Conservation (phyloP, 2,113 vertebrate species). For the Cyanoliseus patagonus region DNA sequence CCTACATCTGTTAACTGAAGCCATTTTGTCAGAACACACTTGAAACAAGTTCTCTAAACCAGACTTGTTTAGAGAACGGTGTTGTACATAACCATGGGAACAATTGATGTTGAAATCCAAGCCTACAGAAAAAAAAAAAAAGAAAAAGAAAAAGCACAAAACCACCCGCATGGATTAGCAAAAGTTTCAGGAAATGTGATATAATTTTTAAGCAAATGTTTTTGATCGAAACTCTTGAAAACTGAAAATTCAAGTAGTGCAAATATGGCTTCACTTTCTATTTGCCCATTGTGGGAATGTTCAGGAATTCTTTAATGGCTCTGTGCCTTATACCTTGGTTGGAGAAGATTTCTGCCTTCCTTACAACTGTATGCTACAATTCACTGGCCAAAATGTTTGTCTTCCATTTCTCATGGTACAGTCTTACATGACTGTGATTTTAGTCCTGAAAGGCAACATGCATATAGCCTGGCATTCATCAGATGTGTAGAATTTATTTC, state of each 20-base stretch:
- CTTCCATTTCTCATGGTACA: neutral
- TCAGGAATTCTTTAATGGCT: neutral
- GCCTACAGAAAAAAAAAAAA: neutral
- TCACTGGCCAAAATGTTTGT: neutral
- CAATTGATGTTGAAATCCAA: neutral
- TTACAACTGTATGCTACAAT: neutral
- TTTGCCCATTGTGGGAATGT: neutral
- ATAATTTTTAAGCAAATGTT: neutral
- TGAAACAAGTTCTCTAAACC: neutral
- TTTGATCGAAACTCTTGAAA: neutral
- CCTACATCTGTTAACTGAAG: neutral
- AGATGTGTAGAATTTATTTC: neutral
- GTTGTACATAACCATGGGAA: conserved; percentile 10
- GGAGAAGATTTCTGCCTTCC: neutral
- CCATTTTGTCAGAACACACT: neutral
- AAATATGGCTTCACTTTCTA: neutral
- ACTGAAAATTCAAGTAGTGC: neutral
- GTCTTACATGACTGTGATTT: neutral
- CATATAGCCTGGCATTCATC: neutral
- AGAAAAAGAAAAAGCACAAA: neutral
- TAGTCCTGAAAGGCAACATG: neutral
- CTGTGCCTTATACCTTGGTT: neutral
- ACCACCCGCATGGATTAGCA: neutral
- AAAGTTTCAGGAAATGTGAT: neutral
- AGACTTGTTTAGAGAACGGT: neutral